Percentiles rank a stretch among this genome's conserved stretches.
phyloP scores from a whole-genome alignment of 1,140 invertebrate species.

The Hermetia illucens region DNA sequence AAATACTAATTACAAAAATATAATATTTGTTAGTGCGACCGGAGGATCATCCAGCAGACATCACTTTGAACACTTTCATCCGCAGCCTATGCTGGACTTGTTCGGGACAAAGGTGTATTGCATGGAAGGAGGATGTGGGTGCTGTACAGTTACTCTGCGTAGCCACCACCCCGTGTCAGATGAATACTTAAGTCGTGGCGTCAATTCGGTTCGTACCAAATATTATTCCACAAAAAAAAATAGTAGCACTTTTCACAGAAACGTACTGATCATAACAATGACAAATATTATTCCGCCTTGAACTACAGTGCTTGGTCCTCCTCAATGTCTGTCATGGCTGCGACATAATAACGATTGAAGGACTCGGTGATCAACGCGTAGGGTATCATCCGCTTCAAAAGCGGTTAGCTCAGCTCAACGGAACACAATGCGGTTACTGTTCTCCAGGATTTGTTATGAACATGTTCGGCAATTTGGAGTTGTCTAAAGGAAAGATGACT shows the following conservation, averaged over 20 bases:
- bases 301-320: conserved; percentile 52
- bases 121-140: conserved; percentile 51
- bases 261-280: no score
- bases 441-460: conserved; percentile 76
- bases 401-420: conserved; percentile 51
- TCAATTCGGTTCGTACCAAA: conserved; percentile 51
- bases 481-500: conserved; percentile 35
- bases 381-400: conserved; percentile 61
- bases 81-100: no score
- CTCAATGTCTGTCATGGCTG: conserved; percentile 54
- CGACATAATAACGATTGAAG: conserved; percentile 67
- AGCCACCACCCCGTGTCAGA: conserved; percentile 29
- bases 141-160: conserved; percentile 42
- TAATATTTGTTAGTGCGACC: no score
- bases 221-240: no score
- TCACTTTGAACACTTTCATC: no score
- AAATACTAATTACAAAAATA: no score
- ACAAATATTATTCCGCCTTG: no score
- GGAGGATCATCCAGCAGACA: no score
- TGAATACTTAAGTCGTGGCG: conserved; percentile 34
- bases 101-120: conserved; percentile 48
- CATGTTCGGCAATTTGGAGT: conserved; percentile 49
- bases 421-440: conserved; percentile 71
- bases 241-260: no score
- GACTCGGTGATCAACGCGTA: conserved; percentile 47